phyloP scores from a whole-genome alignment of 2,113 vertebrate species.

The Albula glossodonta region DNA sequence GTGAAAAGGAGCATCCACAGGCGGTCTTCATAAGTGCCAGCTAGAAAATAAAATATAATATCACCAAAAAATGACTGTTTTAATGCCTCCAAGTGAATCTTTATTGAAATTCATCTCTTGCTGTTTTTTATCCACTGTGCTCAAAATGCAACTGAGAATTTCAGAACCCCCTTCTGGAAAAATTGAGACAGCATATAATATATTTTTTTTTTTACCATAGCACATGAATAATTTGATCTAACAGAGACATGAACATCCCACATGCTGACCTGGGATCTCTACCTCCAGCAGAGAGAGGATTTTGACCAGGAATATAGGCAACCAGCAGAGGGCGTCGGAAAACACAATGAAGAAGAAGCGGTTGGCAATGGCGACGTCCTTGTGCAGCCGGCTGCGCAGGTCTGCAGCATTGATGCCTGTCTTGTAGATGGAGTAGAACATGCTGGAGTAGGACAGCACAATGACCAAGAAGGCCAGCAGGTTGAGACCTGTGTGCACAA shows the following conservation, averaged over 20 bases:
- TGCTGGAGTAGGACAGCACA: conserved; percentile 68
- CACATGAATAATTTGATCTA: conserved; percentile 20
- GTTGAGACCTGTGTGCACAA: conserved; percentile 66
- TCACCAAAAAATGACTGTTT: not conserved
- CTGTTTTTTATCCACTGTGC: not conserved
- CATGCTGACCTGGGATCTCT: conserved; percentile 62
- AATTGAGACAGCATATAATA: not conserved
- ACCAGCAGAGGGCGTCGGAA: conserved; percentile 83
- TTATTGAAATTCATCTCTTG: not conserved
- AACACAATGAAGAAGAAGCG: conserved; percentile 68
- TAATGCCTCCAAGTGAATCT: not conserved
- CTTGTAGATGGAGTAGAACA: conserved; percentile 76
- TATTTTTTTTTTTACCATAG: not conserved
- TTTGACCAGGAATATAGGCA: conserved; percentile 57
- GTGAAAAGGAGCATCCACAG: not conserved
- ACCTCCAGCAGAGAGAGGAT: conserved; percentile 54
- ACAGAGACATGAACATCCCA: not conserved
- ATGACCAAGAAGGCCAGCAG: conserved; percentile 74
- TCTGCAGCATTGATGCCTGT: conserved; percentile 70
- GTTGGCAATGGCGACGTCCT: conserved; percentile 69
- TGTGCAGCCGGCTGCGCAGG: conserved; percentile 63
- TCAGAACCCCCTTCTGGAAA: not conserved
- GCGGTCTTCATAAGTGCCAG: not conserved
- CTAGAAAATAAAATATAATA: not conserved
- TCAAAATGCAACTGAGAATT: not conserved